Percentiles rank a stretch among this genome's conserved stretches.
phyloP scores from a whole-genome alignment of 1,140 invertebrate genomes.

The Camponotus floridanus region DNA sequence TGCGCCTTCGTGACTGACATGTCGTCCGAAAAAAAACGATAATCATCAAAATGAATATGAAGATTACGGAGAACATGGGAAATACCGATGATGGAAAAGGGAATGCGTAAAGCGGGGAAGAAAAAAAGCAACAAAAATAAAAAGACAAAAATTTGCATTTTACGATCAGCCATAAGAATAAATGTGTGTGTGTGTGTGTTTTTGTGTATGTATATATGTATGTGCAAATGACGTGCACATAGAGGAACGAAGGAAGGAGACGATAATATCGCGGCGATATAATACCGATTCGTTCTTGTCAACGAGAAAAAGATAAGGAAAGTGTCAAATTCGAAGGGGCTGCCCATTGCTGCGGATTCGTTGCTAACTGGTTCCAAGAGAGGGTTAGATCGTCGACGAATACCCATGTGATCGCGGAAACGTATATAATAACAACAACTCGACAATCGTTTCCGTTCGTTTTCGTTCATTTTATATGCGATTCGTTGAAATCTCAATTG shows the following conservation, averaged over 20 bases:
- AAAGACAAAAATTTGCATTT: not conserved
- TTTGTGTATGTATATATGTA: not conserved
- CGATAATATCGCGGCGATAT: not conserved
- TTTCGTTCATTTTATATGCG: not conserved
- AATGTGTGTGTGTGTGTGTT: not conserved
- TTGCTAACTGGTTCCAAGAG: conserved; percentile 13
- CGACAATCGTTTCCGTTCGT: conserved; percentile 3
- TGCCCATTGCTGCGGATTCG: not conserved
- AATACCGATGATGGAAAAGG: conserved; percentile 8
- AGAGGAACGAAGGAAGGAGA: conserved; percentile 3
- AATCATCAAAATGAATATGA: not conserved
- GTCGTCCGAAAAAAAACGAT: not conserved
- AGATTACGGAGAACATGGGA: not conserved
- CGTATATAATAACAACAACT: not conserved
- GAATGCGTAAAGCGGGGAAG: not conserved
- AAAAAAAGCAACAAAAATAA: not conserved
- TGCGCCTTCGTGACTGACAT: not conserved
- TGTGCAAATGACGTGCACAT: not conserved
- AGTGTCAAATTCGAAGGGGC: conserved; percentile 37
- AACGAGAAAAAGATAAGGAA: conserved; percentile 21
- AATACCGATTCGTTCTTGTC: conserved; percentile 14
- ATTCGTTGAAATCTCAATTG: not conserved
- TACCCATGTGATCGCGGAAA: not conserved
- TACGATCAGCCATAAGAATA: not conserved
- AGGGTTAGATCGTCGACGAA: not conserved